Evolutionary conservation across 2,113 vertebrate genomes (phyloP), one percentile per base, ranked within the genome.

Genomic region (Percina caprodes): DNA sequence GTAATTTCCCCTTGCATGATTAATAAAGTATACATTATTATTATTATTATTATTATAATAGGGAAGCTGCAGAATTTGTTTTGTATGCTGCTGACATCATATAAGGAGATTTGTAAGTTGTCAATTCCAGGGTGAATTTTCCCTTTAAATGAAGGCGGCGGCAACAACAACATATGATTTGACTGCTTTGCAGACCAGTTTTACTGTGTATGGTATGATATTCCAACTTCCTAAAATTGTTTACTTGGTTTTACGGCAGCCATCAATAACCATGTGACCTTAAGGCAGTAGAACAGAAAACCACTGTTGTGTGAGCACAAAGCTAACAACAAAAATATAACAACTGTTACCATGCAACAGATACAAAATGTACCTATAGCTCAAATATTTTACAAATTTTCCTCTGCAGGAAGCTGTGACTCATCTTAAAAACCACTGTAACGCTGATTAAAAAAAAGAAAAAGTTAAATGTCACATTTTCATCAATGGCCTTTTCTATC

Each of bases 151-250:
- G 5, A 45, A 35, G 5, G 3, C 33, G 6, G 7, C 35, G 8
- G 1, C 19, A 42, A 49, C 26, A 65, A 52, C 26, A 48, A 51
- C 35, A 6, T 51, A 5, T 15, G 16, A 8, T 23, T 15, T 5
- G 33, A 51, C 3, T 58, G 18, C n/a, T 56, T 7, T 56, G 39
- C 19, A 11, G 66, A 66, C 46, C 35, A 30, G 46, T 72, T 80
- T 72, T 56, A 23, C 35, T 18, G 51, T 3, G 26, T 21, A 5
- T 21, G 18, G 30, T 5, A 4, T 18, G 6, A 14, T 12, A 5
- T 13, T 21, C 30, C 9, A 51, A 30, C 48, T 79, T 55, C n/a
- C 66, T 73, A n/a, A 55, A 73, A 15, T 24, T 30, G 77, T 82
- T 55, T 60, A 42, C 33, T 23, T 51, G 23, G 9, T 61, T 63